Evolutionary conservation across 2,797 vertebrate species (phyloP).

Genomic region (Silurus lanzhouensis): DNA sequence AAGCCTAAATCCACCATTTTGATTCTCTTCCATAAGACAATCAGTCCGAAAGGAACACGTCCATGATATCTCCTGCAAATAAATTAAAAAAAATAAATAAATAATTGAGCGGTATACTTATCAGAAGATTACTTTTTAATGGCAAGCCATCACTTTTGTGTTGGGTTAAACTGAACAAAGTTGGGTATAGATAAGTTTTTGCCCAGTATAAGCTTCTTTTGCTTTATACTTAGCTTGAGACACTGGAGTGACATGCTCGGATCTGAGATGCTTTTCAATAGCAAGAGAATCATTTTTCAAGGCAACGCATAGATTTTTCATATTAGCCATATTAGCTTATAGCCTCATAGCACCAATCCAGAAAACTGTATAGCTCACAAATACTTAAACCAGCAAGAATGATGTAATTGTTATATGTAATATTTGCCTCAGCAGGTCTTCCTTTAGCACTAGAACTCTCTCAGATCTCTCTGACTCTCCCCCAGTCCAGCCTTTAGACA

Average conservation of each 20-base stretch:
- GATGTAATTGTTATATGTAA: neutral
- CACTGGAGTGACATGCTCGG: neutral
- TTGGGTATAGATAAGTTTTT: slow-evolving; percentile 18
- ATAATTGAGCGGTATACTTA: slow-evolving; percentile 5
- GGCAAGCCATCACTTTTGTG: slow-evolving; percentile 24
- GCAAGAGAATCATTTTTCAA: neutral
- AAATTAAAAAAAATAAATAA: neutral
- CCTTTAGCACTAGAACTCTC: neutral
- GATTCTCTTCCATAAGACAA: slow-evolving; percentile 49
- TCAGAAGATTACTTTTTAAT: slow-evolving; percentile 45
- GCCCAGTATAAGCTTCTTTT: slow-evolving; percentile 12
- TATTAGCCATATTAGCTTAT: neutral
- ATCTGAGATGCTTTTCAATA: neutral
- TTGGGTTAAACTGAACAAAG: slow-evolving; percentile 40
- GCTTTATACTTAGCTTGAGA: neutral
- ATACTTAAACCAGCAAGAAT: neutral
- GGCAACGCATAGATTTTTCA: neutral
- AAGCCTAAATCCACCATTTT: slow-evolving; percentile 51
- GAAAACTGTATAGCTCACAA: neutral
- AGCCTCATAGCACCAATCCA: neutral
- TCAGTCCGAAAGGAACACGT: slow-evolving; percentile 38
- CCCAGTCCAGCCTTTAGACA: neutral
- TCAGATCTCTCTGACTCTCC: neutral
- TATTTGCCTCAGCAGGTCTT: neutral
- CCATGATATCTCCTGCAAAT: slow-evolving; percentile 24